Percentiles rank a stretch among this genome's conserved stretches.
Conservation (phyloP, 1,140 invertebrate species). For the Cardiocondyla obscurior region DNA sequence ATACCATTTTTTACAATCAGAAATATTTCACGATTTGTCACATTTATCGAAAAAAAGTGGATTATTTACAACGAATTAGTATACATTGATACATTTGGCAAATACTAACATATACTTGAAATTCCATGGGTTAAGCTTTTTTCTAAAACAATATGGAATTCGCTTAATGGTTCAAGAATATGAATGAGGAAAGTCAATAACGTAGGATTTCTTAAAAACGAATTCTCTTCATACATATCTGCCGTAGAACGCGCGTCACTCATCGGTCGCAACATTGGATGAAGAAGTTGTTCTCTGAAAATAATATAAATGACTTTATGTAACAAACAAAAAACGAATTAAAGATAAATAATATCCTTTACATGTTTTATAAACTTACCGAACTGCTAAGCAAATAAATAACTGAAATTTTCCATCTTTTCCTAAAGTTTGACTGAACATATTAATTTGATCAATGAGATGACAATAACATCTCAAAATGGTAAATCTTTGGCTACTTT, state of each 20-base stretch:
- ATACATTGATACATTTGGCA: slow-evolving; percentile 24
- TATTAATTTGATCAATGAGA: slow-evolving; percentile 93
- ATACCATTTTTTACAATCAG: not conserved
- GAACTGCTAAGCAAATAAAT: slow-evolving; percentile 92
- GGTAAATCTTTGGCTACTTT: slow-evolving; percentile 86
- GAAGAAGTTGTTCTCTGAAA: slow-evolving; percentile 95
- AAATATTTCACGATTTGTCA: slow-evolving; percentile 3
- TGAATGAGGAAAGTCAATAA: slow-evolving; percentile 95
- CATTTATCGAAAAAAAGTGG: slow-evolving; percentile 27
- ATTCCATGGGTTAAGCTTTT: slow-evolving; percentile 97
- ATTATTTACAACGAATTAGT: slow-evolving; percentile 65
- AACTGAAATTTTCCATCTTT: slow-evolving; percentile 99
- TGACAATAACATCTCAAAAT: slow-evolving; percentile 91
- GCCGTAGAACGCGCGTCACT: slow-evolving; percentile 92
- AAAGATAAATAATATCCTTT: not conserved
- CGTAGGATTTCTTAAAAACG: slow-evolving; percentile 94
- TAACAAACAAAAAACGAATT: not conserved
- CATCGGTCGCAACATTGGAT: slow-evolving; percentile 94
- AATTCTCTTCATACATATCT: slow-evolving; percentile 98
- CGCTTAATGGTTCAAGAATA: slow-evolving; percentile 95
- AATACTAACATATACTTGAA: slow-evolving; percentile 83
- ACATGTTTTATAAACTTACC: slow-evolving; percentile 70
- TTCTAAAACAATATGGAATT: slow-evolving; percentile 96
- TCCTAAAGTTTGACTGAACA: slow-evolving; percentile 93
- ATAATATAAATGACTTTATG: not conserved